Evolutionary conservation across 1,140 invertebrate species (phyloP).

Genomic region (Drosophila ambigua): DNA sequence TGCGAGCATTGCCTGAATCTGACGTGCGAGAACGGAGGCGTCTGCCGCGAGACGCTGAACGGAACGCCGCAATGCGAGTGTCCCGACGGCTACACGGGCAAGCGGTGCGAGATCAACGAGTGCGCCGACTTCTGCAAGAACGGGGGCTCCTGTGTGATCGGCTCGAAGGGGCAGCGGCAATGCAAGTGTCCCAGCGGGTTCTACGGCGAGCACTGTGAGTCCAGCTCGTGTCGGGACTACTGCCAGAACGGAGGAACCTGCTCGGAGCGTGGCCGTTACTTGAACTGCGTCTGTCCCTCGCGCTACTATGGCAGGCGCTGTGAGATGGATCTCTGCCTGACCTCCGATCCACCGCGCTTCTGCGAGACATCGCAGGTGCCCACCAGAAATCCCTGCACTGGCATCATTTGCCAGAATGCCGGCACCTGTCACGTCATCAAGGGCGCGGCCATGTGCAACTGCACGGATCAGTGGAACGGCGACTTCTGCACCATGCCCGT

Average conservation of each 20-base stretch:
- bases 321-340: conserved; percentile 78
- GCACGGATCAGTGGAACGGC: conserved; percentile 88
- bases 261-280: conserved; percentile 42
- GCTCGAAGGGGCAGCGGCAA: conserved; percentile 79
- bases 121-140: conserved; percentile 85
- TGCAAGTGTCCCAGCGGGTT: conserved; percentile 85
- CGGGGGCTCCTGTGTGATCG: conserved; percentile 85
- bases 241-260: conserved; percentile 86
- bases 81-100: conserved; percentile 73
- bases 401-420: conserved; percentile 74
- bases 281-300: conserved; percentile 66
- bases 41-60: conserved; percentile 75
- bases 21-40: conserved; percentile 80
- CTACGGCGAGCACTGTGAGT: conserved; percentile 86
- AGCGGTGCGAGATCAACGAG: conserved; percentile 80
- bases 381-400: conserved; percentile 70
- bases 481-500: conserved; percentile 87
- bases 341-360: conserved; percentile 68
- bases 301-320: conserved; percentile 76
- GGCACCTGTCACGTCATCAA: conserved; percentile 80
- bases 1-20: conserved; percentile 82
- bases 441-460: conserved; percentile 85
- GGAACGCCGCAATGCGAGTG: conserved; percentile 86
- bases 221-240: conserved; percentile 85
- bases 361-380: conserved; percentile 65